Base-by-base conservation (phyloP, 2,888 invertebrate genomes). In the Pseudolycoriella hygida region DNA sequence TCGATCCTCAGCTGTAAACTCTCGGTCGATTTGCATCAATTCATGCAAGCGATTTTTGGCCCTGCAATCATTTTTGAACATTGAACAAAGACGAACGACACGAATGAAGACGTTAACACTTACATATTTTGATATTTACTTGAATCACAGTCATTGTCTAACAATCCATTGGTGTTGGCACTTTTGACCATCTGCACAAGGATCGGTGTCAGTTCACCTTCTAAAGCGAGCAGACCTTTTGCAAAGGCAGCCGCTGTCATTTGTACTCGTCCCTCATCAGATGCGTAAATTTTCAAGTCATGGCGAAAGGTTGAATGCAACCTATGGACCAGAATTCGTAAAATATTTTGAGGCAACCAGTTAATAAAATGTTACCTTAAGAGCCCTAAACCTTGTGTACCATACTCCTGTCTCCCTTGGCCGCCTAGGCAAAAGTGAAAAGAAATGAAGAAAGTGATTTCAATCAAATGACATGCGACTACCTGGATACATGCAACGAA, bases 191-290 rank as follows among this genome's bases (percentile, higher is more conserved):
- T 98, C 67, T 98, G 98, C 43, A 97, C 97, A 41, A 99, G 68
- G 60, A 99, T 99, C 0, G 98, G 98, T 0, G 98, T 96, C 34
- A 99, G 71, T 66, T 99, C 97, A 1, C 98, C 98, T 64, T 99
- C 98, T 43, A 99, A 62, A 0, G 98, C 98, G 8, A 99, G 69
- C 25, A 99, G 69, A 0, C 98, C 98, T 69, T 97, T 98, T 2
- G 98, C 94, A 66, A 99, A 99, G 2, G 98, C 98, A 0, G 98
- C 98, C 0, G 98, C 98, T 0, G 98, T 99, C 96, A 98, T 98
- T 67, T 99, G 98, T 2, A 99, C 98, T 46, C 98, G 73, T 2
- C 98, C 98, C 64, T 99, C 98, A 64, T 99, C 98, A 1, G 96
- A 96, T 1, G 98, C 97, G 67, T 99, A 99, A 55, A 99, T 99